Percentiles rank a stretch among this genome's conserved stretches.
Evolutionary conservation across 1,140 invertebrate genomes (phyloP).

Genomic region (Drosophila biarmipes): DNA sequence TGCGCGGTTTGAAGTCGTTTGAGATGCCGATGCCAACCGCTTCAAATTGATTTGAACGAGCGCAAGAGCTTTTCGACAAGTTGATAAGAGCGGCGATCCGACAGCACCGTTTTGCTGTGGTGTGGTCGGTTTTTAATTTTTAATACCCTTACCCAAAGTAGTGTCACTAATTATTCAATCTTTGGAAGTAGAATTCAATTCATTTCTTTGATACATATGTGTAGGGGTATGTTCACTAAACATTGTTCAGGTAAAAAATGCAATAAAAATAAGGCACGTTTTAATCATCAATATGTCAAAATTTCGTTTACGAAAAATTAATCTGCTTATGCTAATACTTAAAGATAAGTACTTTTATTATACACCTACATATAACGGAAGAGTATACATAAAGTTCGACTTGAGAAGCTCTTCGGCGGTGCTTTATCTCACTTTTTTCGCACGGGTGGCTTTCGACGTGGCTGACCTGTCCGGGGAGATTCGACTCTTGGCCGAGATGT

Average conservation of each 20-base stretch:
- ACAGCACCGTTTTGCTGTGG: slow-evolving; percentile 31
- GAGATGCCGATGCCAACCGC: slow-evolving; percentile 56
- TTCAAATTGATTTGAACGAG: slow-evolving; percentile 78
- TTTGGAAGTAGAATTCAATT: no score
- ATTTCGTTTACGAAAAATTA: no score
- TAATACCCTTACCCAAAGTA: not conserved
- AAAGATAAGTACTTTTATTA: no score
- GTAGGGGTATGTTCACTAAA: no score
- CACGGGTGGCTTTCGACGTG: slow-evolving; percentile 55
- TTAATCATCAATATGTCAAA: not conserved
- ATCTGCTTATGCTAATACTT: no score
- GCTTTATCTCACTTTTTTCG: slow-evolving; percentile 48
- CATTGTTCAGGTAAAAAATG: no score
- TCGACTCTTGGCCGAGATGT: slow-evolving; percentile 27
- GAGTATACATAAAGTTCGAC: slow-evolving; percentile 4
- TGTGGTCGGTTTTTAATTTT: slow-evolving; percentile 10
- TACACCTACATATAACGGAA: not conserved
- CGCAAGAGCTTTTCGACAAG: slow-evolving; percentile 70
- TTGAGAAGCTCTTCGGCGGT: not conserved
- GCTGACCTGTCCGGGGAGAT: slow-evolving; percentile 34
- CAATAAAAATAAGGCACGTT: no score
- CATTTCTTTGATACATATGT: no score
- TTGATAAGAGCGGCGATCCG: slow-evolving; percentile 68
- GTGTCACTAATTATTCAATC: not conserved
- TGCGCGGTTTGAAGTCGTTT: not conserved